These are phyloP conservation scores for Spodoptera frugiperda DNA, from an alignment of 1,140 invertebrate genomes.

Conservation along the genomic window DNA sequence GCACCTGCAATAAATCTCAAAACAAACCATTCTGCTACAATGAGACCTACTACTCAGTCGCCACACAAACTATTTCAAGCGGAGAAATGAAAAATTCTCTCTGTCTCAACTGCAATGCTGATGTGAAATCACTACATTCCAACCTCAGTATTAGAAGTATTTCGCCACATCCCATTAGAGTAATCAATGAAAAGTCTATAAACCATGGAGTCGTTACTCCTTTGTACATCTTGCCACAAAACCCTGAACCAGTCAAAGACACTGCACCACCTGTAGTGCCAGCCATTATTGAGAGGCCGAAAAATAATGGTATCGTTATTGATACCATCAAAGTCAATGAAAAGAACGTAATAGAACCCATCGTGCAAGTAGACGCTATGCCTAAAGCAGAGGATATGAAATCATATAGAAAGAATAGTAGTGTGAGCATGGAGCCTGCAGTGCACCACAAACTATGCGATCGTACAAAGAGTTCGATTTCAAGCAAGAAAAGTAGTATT, in stretches of 20 bases:
- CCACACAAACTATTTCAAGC: conserved; percentile 87
- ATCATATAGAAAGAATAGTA: conserved; percentile 68
- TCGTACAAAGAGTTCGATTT: conserved; percentile 77
- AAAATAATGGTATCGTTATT: conserved; percentile 52
- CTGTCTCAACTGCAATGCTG: conserved; percentile 87
- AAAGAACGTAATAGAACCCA: conserved; percentile 55
- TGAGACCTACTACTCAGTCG: conserved; percentile 86
- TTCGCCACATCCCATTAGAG: conserved; percentile 72
- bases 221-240: conserved; percentile 72
- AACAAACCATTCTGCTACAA: conserved; percentile 87
- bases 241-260: conserved; percentile 49
- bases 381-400: conserved; percentile 70
- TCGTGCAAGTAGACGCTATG: conserved; percentile 61
- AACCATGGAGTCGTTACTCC: conserved; percentile 61
- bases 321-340: conserved; percentile 58
- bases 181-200: conserved; percentile 72
- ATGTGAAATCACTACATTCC: conserved; percentile 80
- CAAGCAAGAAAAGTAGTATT: conserved; percentile 78
- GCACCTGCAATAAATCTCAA: conserved; percentile 89
- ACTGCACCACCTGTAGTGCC: conserved; percentile 21
- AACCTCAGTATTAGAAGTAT: conserved; percentile 75
- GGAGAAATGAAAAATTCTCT: conserved; percentile 86
- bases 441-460: conserved; percentile 88
- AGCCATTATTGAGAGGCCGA: conserved; percentile 50
- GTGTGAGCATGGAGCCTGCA: conserved; percentile 84